Percentiles rank a stretch among this genome's conserved stretches.
Conservation (phyloP, 2,797 vertebrate genomes). For the Coccyzus lansbergi region DNA sequence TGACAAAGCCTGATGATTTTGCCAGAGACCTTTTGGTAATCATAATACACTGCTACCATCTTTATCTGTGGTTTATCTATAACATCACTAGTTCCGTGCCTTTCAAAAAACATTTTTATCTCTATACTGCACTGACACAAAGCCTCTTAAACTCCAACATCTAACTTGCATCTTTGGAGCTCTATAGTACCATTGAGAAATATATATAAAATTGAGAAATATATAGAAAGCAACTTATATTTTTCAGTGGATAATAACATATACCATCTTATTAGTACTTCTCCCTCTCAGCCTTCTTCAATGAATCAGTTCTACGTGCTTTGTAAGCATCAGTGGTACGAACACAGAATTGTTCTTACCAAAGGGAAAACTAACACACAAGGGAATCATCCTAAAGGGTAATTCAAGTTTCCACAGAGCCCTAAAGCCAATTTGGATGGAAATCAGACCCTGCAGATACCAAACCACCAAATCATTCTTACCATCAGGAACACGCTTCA, state of each 20-base stretch:
- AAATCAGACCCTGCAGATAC: neutral
- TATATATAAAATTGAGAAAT: neutral
- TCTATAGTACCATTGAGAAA: neutral
- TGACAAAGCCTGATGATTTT: neutral
- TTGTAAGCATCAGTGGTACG: neutral
- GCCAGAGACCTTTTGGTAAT: constrained; percentile 2
- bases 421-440: neutral
- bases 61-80: neutral
- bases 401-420: neutral
- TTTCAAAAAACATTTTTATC: constrained; percentile 34
- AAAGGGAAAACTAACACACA: neutral
- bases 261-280: neutral
- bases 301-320: neutral
- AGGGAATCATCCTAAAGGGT: neutral
- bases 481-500: neutral
- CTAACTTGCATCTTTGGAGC: neutral
- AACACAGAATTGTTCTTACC: neutral
- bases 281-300: neutral
- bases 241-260: neutral
- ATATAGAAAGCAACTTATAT: neutral
- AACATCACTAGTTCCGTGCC: neutral
- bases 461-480: neutral
- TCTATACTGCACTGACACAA: neutral
- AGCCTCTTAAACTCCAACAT: neutral
- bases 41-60: neutral